Evolutionary conservation across 1,140 invertebrate species (phyloP).

Genomic region (Triops cancriformis): DNA sequence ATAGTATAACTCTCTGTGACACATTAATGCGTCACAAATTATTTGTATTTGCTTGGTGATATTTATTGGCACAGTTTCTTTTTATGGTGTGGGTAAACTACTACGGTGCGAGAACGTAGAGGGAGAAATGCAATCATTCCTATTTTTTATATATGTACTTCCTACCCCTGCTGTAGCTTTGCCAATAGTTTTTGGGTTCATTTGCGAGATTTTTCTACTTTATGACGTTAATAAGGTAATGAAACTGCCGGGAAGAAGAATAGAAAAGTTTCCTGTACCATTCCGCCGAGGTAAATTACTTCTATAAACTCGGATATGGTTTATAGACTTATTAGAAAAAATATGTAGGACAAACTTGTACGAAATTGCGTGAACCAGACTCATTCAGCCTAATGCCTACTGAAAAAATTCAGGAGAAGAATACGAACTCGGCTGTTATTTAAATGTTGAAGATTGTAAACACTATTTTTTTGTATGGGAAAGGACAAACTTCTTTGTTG

Average conservation of each 20-base stretch:
- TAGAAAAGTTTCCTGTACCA: neutral
- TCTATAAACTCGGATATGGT: neutral
- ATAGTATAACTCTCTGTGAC: neutral
- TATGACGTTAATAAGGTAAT: neutral
- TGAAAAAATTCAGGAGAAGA: too few species aligned
- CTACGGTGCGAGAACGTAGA: neutral
- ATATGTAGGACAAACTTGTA: too few species aligned
- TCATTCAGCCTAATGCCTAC: too few species aligned
- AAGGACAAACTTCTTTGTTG: too few species aligned
- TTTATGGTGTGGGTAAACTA: neutral
- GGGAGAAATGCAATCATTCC: neutral
- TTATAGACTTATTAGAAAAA: neutral
- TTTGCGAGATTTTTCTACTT: neutral
- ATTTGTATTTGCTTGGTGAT: neutral
- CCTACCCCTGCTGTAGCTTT: neutral
- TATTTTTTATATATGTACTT: neutral
- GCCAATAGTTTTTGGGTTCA: neutral
- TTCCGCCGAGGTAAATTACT: neutral
- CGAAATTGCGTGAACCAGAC: too few species aligned
- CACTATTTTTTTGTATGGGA: too few species aligned
- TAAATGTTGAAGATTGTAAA: too few species aligned
- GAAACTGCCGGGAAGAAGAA: neutral
- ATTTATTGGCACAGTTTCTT: neutral
- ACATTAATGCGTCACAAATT: neutral
- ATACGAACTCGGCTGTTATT: too few species aligned